phyloP scores from a whole-genome alignment of 2,888 invertebrate species.

The Hemistola chrysoprasaria region DNA sequence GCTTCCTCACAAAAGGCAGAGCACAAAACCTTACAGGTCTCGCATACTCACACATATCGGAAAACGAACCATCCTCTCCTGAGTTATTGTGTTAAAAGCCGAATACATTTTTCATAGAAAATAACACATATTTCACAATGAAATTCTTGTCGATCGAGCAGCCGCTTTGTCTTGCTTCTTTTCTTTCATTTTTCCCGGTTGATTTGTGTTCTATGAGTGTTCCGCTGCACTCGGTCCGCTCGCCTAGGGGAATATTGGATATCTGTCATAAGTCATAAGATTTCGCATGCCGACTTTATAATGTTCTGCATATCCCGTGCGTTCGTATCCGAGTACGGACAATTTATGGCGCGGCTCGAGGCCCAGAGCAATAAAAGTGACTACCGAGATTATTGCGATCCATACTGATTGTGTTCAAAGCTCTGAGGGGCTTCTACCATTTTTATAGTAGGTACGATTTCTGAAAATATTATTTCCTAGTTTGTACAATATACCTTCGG shows the following conservation, averaged over 20 bases:
- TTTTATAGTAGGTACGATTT: conserved; percentile 1
- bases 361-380: conserved; percentile 28
- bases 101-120: conserved; percentile 64
- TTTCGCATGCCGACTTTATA: conserved; percentile 60
- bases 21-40: conserved; percentile 6
- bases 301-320: conserved; percentile 48
- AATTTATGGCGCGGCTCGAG: conserved; percentile 36
- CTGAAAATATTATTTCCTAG: too few relatives aligned
- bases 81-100: conserved; percentile 58
- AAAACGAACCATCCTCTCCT: conserved; percentile 34
- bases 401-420: conserved; percentile 18
- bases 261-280: conserved; percentile 70
- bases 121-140: conserved; percentile 70
- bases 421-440: neutral
- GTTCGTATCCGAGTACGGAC: conserved; percentile 37
- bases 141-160: conserved; percentile 67
- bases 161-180: conserved; percentile 65
- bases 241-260: conserved; percentile 66
- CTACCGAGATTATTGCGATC: conserved; percentile 23
- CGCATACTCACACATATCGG: conserved; percentile 22
- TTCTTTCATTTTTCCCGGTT: conserved; percentile 56
- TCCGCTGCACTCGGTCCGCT: conserved; percentile 54
- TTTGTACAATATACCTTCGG: too few relatives aligned
- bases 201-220: conserved; percentile 72
- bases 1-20: conserved; percentile 5